phyloP scores from a whole-genome alignment of 2,888 invertebrate genomes.

The Neria commutata region DNA sequence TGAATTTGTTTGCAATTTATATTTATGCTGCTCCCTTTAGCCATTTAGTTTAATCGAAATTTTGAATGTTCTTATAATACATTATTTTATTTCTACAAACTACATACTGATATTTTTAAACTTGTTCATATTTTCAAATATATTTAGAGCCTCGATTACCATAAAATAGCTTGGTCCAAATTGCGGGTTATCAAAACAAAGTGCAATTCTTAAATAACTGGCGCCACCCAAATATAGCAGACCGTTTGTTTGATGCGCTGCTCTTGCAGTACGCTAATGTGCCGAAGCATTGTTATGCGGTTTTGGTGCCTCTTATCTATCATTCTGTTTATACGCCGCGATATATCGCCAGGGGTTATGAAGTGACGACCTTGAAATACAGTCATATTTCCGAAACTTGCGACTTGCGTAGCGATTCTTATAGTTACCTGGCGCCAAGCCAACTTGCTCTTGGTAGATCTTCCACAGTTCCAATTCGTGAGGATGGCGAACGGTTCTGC shows the following conservation, averaged over 20 bases:
- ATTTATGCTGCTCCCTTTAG: too few relatives aligned
- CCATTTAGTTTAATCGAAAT: too few relatives aligned
- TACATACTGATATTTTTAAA: too few relatives aligned
- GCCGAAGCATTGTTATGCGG: slow-evolving; percentile 45
- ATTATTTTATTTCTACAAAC: too few relatives aligned
- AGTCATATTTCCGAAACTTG: slow-evolving; percentile 8
- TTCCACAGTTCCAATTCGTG: slow-evolving; percentile 46
- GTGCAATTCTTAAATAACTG: too few relatives aligned
- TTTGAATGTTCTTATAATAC: too few relatives aligned
- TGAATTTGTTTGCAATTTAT: too few relatives aligned
- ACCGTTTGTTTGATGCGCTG: slow-evolving; percentile 42
- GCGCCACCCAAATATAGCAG: slow-evolving; percentile 50
- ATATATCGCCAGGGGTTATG: slow-evolving; percentile 49
- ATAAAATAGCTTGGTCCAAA: too few relatives aligned
- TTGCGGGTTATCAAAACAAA: too few relatives aligned
- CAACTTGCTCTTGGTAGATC: slow-evolving; percentile 41
- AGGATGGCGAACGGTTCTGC: slow-evolving; percentile 37
- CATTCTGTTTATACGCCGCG: slow-evolving; percentile 42
- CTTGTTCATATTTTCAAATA: too few relatives aligned
- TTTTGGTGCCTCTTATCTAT: slow-evolving; percentile 46
- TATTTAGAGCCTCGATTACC: too few relatives aligned
- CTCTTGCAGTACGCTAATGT: slow-evolving; percentile 45
- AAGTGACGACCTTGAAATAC: slow-evolving; percentile 41
- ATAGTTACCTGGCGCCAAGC: slow-evolving; percentile 42
- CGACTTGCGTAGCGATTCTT: too few relatives aligned